These are phyloP conservation scores for Syrphus vitripennis DNA, from an alignment of 2,888 invertebrate genomes.

Conservation along the genomic window DNA sequence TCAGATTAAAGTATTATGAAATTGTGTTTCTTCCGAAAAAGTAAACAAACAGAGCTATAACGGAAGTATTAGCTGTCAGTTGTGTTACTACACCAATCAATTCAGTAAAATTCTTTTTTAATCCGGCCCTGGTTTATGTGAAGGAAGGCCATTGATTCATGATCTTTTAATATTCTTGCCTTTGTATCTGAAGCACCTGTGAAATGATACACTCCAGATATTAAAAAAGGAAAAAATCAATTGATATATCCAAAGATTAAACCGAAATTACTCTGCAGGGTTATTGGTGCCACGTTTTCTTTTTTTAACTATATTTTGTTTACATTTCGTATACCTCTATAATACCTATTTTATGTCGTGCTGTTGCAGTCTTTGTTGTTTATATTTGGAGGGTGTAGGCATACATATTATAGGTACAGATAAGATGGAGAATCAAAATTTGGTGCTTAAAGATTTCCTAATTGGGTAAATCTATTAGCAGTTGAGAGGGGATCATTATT, in stretches of 20 bases:
- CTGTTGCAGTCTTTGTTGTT: slow-evolving; percentile 55
- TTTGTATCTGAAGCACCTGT: slow-evolving; percentile 70
- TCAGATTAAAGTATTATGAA: too few relatives aligned
- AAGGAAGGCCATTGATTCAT: slow-evolving; percentile 39
- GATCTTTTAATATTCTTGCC: slow-evolving; percentile 10
- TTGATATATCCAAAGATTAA: neutral
- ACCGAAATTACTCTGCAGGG: neutral
- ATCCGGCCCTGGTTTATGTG: slow-evolving; percentile 5
- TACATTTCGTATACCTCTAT: slow-evolving; percentile 32
- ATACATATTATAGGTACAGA: too few relatives aligned
- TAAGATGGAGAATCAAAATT: neutral
- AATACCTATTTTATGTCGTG: slow-evolving; percentile 62
- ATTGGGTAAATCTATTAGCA: slow-evolving; percentile 63
- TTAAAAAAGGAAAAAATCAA: slow-evolving; percentile 2
- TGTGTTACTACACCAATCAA: too few relatives aligned
- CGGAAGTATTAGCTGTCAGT: too few relatives aligned
- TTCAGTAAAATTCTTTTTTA: too few relatives aligned
- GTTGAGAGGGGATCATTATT: slow-evolving; percentile 51
- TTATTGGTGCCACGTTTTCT: slow-evolving; percentile 21
- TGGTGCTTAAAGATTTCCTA: slow-evolving; percentile 53
- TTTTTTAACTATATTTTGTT: slow-evolving; percentile 27
- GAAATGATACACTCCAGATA: slow-evolving; percentile 69
- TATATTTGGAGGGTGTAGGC: slow-evolving; percentile 24
- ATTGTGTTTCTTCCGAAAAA: too few relatives aligned
- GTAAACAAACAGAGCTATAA: too few relatives aligned